Percentiles rank a stretch among this genome's conserved stretches.
Evolutionary conservation across 2,113 vertebrate species (phyloP).

Genomic region (Phrynocephalus versicolor): DNA sequence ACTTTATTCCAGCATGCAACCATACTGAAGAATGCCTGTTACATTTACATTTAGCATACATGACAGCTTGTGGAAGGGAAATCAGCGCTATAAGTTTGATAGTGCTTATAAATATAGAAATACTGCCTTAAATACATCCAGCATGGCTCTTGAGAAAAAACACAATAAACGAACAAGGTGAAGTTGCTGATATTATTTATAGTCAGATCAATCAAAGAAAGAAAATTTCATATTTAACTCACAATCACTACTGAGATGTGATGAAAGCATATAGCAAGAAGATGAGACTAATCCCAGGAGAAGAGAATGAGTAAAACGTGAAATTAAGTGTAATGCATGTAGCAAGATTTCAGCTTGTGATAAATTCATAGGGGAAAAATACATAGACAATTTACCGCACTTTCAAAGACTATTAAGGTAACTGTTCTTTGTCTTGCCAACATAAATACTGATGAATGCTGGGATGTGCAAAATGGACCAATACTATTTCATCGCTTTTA

Average conservation of each 20-base stretch:
- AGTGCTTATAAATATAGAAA: conserved; percentile 30
- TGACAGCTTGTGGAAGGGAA: conserved; percentile 49
- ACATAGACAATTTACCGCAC: conserved; percentile 23
- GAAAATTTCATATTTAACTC: background rate
- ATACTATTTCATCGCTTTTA: background rate
- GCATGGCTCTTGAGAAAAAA: conserved; percentile 41
- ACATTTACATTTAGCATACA: conserved; percentile 54
- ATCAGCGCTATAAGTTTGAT: conserved; percentile 51
- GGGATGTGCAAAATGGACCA: background rate
- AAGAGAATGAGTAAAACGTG: conserved; percentile 27
- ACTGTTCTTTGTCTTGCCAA: background rate
- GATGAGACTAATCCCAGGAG: conserved; percentile 7
- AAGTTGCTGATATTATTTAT: conserved; percentile 49
- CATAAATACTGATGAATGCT: background rate
- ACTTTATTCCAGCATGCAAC: conserved; percentile 45
- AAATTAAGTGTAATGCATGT: conserved; percentile 6
- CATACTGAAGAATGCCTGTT: conserved; percentile 57
- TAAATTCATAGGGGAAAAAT: conserved; percentile 25
- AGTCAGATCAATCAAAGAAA: conserved; percentile 42
- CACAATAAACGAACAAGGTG: conserved; percentile 43
- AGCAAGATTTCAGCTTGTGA: conserved; percentile 36
- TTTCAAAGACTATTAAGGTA: conserved; percentile 9
- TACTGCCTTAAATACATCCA: conserved; percentile 1
- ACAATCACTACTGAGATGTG: conserved; percentile 8
- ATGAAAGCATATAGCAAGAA: conserved; percentile 2